Evolutionary conservation across 2,888 invertebrate genomes (phyloP).

Genomic region (Drosophila buzzatii): DNA sequence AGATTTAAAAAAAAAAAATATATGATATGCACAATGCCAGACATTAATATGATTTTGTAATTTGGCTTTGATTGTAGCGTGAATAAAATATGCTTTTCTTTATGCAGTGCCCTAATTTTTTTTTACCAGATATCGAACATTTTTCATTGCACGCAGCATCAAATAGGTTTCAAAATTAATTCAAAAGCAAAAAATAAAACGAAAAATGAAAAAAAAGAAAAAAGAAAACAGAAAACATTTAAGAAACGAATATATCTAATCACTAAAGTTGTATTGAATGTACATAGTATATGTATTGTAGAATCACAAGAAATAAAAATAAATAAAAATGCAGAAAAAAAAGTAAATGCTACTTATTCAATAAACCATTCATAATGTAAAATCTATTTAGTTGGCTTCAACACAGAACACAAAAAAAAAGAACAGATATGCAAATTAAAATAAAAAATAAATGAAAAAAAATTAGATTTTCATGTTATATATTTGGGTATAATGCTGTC

Average conservation of each 20-base stretch:
- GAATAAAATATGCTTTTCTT: not conserved
- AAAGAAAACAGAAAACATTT: not conserved
- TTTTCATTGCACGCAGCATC: conserved; percentile 26
- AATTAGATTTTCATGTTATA: conserved; percentile 2
- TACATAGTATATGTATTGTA: conserved; percentile 27
- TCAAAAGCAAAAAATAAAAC: conserved; percentile 12
- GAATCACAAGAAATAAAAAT: not conserved
- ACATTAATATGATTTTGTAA: not conserved
- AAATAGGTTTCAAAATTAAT: conserved; percentile 51
- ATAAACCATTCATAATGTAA: conserved; percentile 12
- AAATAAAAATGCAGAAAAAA: not conserved
- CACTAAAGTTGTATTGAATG: conserved; percentile 20
- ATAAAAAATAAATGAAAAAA: conserved; percentile 4
- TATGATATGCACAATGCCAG: conserved; percentile 7
- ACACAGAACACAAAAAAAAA: conserved; percentile 1
- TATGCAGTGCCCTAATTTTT: not conserved
- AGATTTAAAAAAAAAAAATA: not conserved
- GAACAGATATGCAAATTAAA: conserved; percentile 2
- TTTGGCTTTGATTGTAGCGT: conserved; percentile 23
- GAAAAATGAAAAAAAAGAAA: not conserved
- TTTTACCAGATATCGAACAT: not conserved
- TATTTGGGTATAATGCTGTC: not conserved
- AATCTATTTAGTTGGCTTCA: conserved; percentile 20
- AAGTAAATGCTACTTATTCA: conserved; percentile 16
- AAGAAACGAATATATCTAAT: conserved; percentile 9